A percentile compares a stretch with the other conserved stretches of the same genome.
phyloP scores from a whole-genome alignment of 2,113 vertebrate species.

The Columbina picui region DNA sequence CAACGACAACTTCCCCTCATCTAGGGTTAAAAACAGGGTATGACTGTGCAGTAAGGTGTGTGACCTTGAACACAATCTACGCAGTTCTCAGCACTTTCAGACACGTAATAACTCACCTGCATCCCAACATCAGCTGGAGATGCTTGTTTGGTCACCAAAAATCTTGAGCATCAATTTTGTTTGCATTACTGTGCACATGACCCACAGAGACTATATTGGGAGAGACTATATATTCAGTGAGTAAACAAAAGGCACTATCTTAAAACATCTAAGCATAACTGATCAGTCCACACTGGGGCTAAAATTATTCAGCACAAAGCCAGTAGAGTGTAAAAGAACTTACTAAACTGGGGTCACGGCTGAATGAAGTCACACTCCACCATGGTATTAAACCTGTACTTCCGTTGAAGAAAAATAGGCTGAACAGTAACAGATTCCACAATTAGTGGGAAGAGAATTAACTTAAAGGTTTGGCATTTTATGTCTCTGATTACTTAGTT shows the following conservation, averaged over 20 bases:
- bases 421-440: not conserved
- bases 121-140: not conserved
- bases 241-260: not conserved
- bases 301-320: not conserved
- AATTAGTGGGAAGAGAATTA: not conserved
- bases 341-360: not conserved
- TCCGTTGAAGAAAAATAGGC: not conserved
- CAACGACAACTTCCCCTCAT: not conserved
- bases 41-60: fast-evolving
- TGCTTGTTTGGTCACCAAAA: not conserved
- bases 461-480: not conserved
- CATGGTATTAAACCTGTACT: not conserved
- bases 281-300: fast-evolving
- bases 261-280: not conserved
- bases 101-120: not conserved
- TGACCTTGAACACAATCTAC: fast-evolving
- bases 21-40: not conserved
- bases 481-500: not conserved
- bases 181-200: not conserved
- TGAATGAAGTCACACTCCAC: not conserved
- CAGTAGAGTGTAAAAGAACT: not conserved
- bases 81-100: not conserved
- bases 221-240: too few relatives aligned
- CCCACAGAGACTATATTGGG: not conserved
- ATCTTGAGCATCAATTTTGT: not conserved